Evolutionary conservation across 2,113 vertebrate species (phyloP).

Genomic region (Muntiacus muntjak): DNA sequence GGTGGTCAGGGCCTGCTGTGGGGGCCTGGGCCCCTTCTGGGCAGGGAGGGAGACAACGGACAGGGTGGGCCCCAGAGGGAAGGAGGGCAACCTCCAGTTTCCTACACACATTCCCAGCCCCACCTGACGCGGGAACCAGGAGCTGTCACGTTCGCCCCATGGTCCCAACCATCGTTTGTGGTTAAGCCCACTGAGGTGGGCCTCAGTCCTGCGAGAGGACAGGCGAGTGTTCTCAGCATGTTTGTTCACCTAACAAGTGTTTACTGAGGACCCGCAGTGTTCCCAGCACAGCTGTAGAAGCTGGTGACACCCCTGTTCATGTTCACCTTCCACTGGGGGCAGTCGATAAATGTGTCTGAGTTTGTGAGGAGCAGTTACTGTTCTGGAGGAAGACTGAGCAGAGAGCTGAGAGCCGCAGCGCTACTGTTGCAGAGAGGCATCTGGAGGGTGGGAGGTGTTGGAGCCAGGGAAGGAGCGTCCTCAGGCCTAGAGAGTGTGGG

Average conservation of each 20-base stretch:
- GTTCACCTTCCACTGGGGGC: neutral
- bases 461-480: neutral
- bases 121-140: neutral
- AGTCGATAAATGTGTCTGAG: fast-evolving
- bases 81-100: neutral
- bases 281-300: neutral
- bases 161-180: too few species aligned
- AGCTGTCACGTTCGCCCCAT: neutral
- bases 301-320: neutral
- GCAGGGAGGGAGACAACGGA: fast-evolving
- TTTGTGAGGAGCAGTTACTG: too few species aligned
- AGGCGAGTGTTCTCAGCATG: too few species aligned
- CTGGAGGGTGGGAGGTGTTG: neutral
- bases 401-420: neutral
- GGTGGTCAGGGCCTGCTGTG: neutral
- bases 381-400: neutral
- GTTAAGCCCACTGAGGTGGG: neutral
- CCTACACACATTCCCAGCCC: fast-evolving
- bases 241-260: neutral
- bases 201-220: fast-evolving
- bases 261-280: neutral
- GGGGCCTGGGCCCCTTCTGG: neutral
- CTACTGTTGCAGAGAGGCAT: neutral
- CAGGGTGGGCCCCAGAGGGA: neutral
- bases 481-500: neutral